A percentile compares a stretch with the other conserved stretches of the same genome.
phyloP scores from a whole-genome alignment of 2,797 vertebrate species.

The Ispidina lecontei region DNA sequence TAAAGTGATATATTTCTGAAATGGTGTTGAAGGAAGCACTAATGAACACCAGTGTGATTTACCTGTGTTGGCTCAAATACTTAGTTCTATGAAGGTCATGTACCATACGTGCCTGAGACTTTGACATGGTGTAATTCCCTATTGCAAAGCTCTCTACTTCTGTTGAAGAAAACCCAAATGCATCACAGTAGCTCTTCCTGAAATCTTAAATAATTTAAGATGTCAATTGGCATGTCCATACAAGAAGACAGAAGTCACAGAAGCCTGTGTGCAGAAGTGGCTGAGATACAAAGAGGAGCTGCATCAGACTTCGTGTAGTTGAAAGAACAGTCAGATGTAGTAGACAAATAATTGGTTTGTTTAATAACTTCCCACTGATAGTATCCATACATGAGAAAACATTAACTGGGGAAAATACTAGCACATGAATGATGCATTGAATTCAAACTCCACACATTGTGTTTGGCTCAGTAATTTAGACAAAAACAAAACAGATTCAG shows the following conservation, averaged over 20 bases:
- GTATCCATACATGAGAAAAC: neutral
- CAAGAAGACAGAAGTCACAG: neutral
- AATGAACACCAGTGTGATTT: neutral
- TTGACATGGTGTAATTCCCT: neutral
- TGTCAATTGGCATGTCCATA: neutral
- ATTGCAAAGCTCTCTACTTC: neutral
- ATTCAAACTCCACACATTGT: neutral
- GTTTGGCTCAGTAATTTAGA: slow-evolving; percentile 35
- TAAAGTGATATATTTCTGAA: neutral
- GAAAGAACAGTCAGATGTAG: neutral
- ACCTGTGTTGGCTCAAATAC: neutral
- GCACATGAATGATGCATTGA: neutral
- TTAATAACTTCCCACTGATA: neutral
- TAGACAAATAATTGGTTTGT: neutral
- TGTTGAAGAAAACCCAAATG: neutral
- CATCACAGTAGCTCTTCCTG: neutral
- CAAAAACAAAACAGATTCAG: slow-evolving; percentile 3
- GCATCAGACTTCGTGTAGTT: neutral
- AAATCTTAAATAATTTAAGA: neutral
- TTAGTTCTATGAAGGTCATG: neutral
- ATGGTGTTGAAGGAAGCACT: neutral
- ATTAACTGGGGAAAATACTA: neutral
- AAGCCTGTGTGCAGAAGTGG: neutral
- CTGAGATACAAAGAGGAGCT: neutral
- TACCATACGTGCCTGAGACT: neutral